Evolutionary conservation across 2,888 invertebrate species (phyloP), one percentile per base, ranked within the genome.

Genomic region (Ichneumoninae sp.): DNA sequence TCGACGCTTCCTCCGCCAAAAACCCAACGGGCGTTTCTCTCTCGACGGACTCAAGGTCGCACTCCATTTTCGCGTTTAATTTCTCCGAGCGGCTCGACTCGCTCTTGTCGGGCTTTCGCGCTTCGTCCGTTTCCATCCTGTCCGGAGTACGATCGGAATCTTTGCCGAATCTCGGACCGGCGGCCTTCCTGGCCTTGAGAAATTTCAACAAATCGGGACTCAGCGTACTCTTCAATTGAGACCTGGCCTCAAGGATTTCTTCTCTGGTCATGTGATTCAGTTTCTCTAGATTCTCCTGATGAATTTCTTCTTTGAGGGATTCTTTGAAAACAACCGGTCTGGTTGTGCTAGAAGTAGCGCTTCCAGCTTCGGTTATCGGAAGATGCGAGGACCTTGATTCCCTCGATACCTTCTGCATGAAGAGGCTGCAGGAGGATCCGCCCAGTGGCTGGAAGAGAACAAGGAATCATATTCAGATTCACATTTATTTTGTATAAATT

Each of bases 161-260:
- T 72, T 80, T 36, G 69, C 2, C 13, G 10, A 19, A 22, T 68
- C 26, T 71, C 22, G 1, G 40, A 3, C 57, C 76, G 22, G 78
- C 78, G 54, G 89, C 93, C 87, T 94, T 94, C 94, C 90, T 94
- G 1, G 94, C 93, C 90, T 94, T 94, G 47, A 97, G 93, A 94
- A 96, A 97, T 69, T 96, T 94, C 7, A 97, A 91, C 54, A 97
- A 92, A 72, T 95, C 95, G 4, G 97, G 96, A 93, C 96, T 96
- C 89, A 97, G 91, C 68, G 91, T 94, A 30, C 94, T 91, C 10
- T 97, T 89, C 30, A 98, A 93, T 89, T 96, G 96, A 85, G 96
- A 94, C 86, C 96, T 95, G 92, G 98, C 98, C 75, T 95, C 95
- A 19, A 97, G 89, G 88, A 98, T 98, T 89, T 98, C 97, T 75